Base-by-base conservation (phyloP, 2,888 invertebrate genomes). In the Epinotia bilunana region DNA sequence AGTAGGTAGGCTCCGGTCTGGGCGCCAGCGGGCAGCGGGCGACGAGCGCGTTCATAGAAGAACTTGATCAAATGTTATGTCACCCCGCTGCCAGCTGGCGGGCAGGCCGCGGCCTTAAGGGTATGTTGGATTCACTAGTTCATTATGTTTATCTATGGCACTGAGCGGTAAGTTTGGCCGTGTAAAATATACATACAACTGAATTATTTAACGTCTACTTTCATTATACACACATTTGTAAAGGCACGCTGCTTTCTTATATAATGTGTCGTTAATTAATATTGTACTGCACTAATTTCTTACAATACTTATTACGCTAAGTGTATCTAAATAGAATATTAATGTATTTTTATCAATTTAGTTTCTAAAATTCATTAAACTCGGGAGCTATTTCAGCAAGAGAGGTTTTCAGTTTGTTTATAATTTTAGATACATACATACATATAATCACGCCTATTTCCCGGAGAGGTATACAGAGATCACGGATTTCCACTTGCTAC, bases 211-310 rank as follows among this genome's bases (percentile, higher is more conserved):
- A 13, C 18, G 13, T 43, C 13, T 58, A 53, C n/a, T 20, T 58
- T 69, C 7, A 58, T 46, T 23, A 20, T 13, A 28, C 16, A 16
- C 11, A 49, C n/a, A 18, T 9, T 70, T 58, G 55, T 39, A 57
- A 64, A 72, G 64, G 72, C 64, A 72, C 72, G 46, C 23, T 64
- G 57, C 12, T 39, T 16, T 64, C 18, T 46, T 58, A 72, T 18
- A 28, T 46, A 28, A 23, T 53, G 28, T 49, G 49, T 6, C 28
- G 13, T 65, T 55, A 13, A 33, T 53, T 65, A 53, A n/a, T 53
- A n/a, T 53, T 53, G 53, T n/a, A 53, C 23, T 53, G 53, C 53
- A 53, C 53, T 53, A 53, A 16, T 2, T 53, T 53, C 6, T 53
- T 53, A 53, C 53, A 5, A 6, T 49, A 53, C 16, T 53, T 53